Percentiles rank a stretch among this genome's conserved stretches.
Conservation (phyloP, 1,140 invertebrate genomes). For the Halictus rubicundus region DNA sequence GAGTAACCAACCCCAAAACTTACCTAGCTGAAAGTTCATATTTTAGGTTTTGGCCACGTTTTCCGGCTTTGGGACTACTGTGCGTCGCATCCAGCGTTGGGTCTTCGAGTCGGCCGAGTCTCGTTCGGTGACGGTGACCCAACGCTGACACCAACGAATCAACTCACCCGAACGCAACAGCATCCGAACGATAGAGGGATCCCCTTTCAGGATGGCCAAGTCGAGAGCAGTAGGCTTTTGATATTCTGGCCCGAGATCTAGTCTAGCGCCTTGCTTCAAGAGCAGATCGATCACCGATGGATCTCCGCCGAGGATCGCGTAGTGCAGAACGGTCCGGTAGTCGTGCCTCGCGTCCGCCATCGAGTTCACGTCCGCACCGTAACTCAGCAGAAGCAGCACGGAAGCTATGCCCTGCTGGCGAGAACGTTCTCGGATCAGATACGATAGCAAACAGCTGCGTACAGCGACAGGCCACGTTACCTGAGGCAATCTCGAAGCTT, state of each 20-base stretch:
- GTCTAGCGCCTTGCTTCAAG: conserved; percentile 88
- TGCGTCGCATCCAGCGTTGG: no score
- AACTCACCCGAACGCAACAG: conserved; percentile 85
- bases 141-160: neutral
- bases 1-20: no score
- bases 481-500: conserved; percentile 88
- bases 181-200: conserved; percentile 86
- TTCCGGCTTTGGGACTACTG: no score
- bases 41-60: no score
- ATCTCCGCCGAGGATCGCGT: conserved; percentile 91
- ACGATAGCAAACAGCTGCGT: no score
- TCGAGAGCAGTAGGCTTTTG: conserved; percentile 92
- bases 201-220: conserved; percentile 91
- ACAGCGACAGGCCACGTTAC: conserved; percentile 72
- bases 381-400: conserved; percentile 88
- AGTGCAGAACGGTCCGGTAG: conserved; percentile 91
- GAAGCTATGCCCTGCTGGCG: conserved; percentile 86
- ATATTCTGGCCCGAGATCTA: conserved; percentile 84
- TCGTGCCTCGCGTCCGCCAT: conserved; percentile 90
- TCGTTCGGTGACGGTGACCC: no score
- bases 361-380: conserved; percentile 91
- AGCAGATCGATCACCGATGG: conserved; percentile 89
- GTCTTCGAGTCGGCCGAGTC: no score
- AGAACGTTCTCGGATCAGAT: neutral
- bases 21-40: no score